Percentiles rank a stretch among this genome's conserved stretches.
Conservation (phyloP, 2,113 vertebrate species). For the Ammodytes dubius region DNA sequence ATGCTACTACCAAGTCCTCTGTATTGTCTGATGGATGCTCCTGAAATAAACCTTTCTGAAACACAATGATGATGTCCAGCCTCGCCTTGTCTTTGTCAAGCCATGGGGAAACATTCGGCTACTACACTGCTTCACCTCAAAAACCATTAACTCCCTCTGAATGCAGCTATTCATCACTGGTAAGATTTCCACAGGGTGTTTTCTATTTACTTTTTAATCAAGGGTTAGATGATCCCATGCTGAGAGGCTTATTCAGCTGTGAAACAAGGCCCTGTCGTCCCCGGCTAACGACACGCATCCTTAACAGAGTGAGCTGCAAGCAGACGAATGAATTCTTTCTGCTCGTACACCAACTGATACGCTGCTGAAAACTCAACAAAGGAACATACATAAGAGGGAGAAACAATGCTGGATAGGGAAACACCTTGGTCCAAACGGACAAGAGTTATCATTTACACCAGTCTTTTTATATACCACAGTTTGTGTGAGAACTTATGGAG, state of each 20-base stretch:
- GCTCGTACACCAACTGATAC: slow-evolving; percentile 1
- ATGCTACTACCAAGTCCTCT: no score
- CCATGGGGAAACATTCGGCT: no score
- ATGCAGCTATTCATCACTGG: slow-evolving; percentile 67
- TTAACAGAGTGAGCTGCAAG: slow-evolving; percentile 39
- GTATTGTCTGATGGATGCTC: no score
- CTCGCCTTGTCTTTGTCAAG: no score
- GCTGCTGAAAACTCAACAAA: slow-evolving; percentile 10
- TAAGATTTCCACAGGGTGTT: slow-evolving; percentile 59
- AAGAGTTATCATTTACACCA: background rate
- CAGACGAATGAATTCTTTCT: slow-evolving; percentile 65
- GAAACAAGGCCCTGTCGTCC: slow-evolving; percentile 67
- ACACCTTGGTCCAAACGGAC: slow-evolving; percentile 1
- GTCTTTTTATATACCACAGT: background rate
- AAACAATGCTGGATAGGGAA: slow-evolving; percentile 28
- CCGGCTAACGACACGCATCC: slow-evolving; percentile 56
- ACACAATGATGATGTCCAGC: no score
- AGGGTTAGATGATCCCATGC: slow-evolving; percentile 63
- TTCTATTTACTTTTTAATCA: slow-evolving; percentile 74
- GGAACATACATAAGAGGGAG: slow-evolving; percentile 12
- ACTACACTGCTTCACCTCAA: slow-evolving; percentile 54
- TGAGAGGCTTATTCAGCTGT: slow-evolving; percentile 62
- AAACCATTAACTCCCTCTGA: slow-evolving; percentile 55
- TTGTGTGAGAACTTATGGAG: background rate
- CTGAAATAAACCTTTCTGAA: no score